Evolutionary conservation across 1,140 invertebrate species (phyloP), one percentile per base, ranked within the genome.

Genomic region (Caenorhabditis remanei): DNA sequence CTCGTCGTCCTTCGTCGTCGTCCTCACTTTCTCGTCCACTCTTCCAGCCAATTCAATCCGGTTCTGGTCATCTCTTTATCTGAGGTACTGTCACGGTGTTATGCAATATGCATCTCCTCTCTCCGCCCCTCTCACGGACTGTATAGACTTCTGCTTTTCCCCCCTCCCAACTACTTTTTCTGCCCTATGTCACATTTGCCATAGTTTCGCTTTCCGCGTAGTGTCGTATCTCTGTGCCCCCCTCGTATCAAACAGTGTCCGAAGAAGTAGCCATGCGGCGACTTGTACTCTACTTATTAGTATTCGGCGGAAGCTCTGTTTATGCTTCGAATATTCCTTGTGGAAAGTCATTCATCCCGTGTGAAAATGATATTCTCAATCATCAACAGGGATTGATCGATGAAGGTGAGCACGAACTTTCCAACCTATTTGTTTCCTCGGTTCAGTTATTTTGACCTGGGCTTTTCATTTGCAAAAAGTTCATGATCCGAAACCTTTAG

Each of bases 301-400:
- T 63, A 55, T 83, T 83, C 46, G 61, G 48, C 75, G 19, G 53
- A 13, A 58, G 56, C 53, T 32, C 43, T 19, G 41, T 21, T 32
- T 19, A 9, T 21, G 40, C 82, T 21, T 89, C 88, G 13, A 89
- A 89, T 71, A 89, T 89, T 65, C 87, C 88, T 43, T 89, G 88
- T 46, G 88, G 88, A 16, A 88, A 87, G 41, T 85, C 86, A 8
- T 89, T 89, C 43, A 48, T 89, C 14, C 84, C 88, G 19, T 89
- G 88, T 63, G 65, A 84, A 1, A 85, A 89, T 56, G 86, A 85
- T 13, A 50, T 56, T 48, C 24, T 53, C 24, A 87, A 87, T n/a
- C 71, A 79, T 24, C 71, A 79, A 32, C 71, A 79, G 41, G 71
- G 71, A 2, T 32, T 84, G 55, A 84, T 63, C 11, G 53, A 61